phyloP scores from a whole-genome alignment of 1,140 invertebrate genomes.

The Potamilus streckersoni region DNA sequence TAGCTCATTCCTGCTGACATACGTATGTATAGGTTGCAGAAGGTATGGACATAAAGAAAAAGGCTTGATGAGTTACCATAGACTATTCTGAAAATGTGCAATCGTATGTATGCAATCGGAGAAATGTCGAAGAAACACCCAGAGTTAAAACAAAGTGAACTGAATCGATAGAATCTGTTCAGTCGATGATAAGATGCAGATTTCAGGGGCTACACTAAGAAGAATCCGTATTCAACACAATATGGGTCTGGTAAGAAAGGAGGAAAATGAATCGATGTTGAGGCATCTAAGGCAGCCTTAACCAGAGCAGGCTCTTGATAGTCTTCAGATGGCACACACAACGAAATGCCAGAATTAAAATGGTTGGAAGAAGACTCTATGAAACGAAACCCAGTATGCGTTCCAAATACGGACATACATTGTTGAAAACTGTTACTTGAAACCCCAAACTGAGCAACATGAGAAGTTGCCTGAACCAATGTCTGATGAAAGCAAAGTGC shows the following conservation, averaged over 20 bases:
- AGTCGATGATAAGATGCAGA: background rate
- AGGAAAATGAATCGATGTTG: background rate
- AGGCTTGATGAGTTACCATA: background rate
- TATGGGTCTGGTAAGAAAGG: background rate
- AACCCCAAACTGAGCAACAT: background rate
- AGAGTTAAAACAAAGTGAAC: background rate
- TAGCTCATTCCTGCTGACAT: background rate
- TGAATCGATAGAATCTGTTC: conserved; percentile 3
- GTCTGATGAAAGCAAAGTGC: background rate
- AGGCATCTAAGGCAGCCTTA: conserved; percentile 3
- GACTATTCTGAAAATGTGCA: background rate
- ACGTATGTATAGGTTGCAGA: background rate
- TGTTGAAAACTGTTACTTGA: background rate
- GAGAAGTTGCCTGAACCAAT: conserved; percentile 4
- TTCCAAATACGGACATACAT: conserved; percentile 7
- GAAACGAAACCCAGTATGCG: background rate
- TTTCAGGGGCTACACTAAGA: conserved; percentile 1
- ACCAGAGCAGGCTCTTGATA: background rate
- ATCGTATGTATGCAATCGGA: background rate
- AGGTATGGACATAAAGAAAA: background rate
- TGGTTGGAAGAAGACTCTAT: background rate
- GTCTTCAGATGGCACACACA: conserved; percentile 4
- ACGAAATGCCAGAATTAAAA: background rate
- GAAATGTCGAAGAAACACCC: background rate
- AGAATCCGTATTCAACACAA: background rate